Evolutionary conservation across 2,888 invertebrate genomes (phyloP).

Genomic region (Cephus runcator): DNA sequence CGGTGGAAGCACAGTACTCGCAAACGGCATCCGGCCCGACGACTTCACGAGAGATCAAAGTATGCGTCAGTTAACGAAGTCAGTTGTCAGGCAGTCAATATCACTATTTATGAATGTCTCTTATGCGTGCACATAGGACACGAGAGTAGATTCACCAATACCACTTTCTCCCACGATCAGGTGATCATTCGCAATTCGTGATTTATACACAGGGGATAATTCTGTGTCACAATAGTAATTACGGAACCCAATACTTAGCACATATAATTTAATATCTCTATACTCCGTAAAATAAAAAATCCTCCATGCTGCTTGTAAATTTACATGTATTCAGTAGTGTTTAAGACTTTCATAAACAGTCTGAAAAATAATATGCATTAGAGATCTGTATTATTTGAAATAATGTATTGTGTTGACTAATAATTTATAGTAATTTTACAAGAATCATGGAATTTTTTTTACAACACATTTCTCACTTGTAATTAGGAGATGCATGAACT

Average conservation of each 20-base stretch:
- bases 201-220: slow-evolving; percentile 14
- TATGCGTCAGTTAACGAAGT: slow-evolving; percentile 58
- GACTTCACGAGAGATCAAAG: slow-evolving; percentile 49
- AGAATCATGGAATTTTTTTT: not conserved
- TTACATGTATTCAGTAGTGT: slow-evolving; percentile 1
- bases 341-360: not conserved
- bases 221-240: slow-evolving; percentile 16
- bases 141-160: slow-evolving; percentile 35
- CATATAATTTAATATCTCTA: slow-evolving; percentile 16
- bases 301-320: slow-evolving; percentile 14
- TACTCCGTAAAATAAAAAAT: slow-evolving; percentile 10
- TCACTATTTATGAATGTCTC: slow-evolving; percentile 49
- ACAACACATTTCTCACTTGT: not conserved
- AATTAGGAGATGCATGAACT: slow-evolving; percentile 35
- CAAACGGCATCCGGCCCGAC: slow-evolving; percentile 47
- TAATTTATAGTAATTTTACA: not conserved
- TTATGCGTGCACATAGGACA: slow-evolving; percentile 48
- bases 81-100: slow-evolving; percentile 55
- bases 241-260: slow-evolving; percentile 14
- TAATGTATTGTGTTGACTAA: not conserved
- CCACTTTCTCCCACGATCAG: slow-evolving; percentile 11
- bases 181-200: slow-evolving; percentile 15
- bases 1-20: slow-evolving; percentile 48
- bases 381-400: not conserved
- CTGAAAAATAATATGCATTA: not conserved